phyloP scores from a whole-genome alignment of 1,140 invertebrate species.

The Dinothrombium tinctorium region DNA sequence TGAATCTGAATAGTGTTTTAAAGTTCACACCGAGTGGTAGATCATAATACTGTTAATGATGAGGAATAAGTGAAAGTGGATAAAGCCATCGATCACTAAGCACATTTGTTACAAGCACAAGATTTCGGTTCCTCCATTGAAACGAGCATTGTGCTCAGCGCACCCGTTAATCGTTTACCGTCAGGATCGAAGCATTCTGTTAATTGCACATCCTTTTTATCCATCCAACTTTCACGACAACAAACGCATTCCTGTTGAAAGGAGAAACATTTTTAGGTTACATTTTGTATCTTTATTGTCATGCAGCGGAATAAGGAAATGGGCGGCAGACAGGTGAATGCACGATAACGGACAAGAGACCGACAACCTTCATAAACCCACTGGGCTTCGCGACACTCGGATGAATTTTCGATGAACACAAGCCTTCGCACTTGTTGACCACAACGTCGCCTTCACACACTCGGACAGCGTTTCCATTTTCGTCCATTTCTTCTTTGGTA shows the following conservation, averaged over 20 bases:
- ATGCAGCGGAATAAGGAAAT: not conserved
- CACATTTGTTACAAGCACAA: slow-evolving; percentile 38
- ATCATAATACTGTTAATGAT: too few relatives aligned
- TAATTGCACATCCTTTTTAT: slow-evolving; percentile 45
- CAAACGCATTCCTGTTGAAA: slow-evolving; percentile 57
- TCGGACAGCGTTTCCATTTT: slow-evolving; percentile 44
- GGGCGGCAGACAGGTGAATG: too few relatives aligned
- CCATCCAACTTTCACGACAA: slow-evolving; percentile 57
- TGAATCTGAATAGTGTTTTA: too few relatives aligned
- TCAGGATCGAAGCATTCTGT: slow-evolving; percentile 65
- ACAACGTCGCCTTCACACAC: slow-evolving; percentile 59
- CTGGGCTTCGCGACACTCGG: slow-evolving; percentile 61
- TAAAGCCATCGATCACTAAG: not conserved
- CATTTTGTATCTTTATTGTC: too few relatives aligned
- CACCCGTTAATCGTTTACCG: slow-evolving; percentile 39
- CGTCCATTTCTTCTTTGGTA: slow-evolving; percentile 65
- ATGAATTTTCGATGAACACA: slow-evolving; percentile 65
- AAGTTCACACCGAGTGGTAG: too few relatives aligned
- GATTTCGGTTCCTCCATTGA: slow-evolving; percentile 56
- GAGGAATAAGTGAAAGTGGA: too few relatives aligned
- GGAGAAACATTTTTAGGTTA: too few relatives aligned
- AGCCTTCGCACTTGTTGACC: slow-evolving; percentile 51
- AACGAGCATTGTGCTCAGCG: slow-evolving; percentile 43
- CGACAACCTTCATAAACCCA: slow-evolving; percentile 56
- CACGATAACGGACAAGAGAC: not conserved